Evolutionary conservation across 2,797 vertebrate species (phyloP).

Genomic region (Characodon lateralis): DNA sequence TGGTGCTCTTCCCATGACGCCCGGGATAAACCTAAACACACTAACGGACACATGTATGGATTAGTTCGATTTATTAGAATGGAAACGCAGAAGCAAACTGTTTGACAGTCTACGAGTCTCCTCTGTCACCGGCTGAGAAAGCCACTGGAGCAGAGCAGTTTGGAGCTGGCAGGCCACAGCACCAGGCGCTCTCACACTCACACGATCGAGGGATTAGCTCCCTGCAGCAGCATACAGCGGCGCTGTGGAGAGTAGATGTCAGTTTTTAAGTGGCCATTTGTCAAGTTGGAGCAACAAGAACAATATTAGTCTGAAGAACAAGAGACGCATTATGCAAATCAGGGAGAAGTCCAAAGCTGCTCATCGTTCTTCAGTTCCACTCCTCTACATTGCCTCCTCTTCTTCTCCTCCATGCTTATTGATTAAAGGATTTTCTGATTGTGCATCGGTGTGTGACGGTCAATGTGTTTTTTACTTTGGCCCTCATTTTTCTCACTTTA

Average conservation of each 20-base stretch:
- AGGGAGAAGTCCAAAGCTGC: slow-evolving; percentile 49
- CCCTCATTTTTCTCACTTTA: slow-evolving; percentile 51
- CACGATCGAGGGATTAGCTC: slow-evolving; percentile 64
- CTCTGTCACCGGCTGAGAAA: slow-evolving; percentile 72
- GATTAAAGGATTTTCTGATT: slow-evolving; percentile 62
- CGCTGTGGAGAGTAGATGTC: slow-evolving; percentile 69
- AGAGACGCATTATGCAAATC: slow-evolving; percentile 70
- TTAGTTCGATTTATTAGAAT: slow-evolving; percentile 73
- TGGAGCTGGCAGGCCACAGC: slow-evolving; percentile 66
- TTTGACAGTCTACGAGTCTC: slow-evolving; percentile 71
- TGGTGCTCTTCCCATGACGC: slow-evolving; percentile 46
- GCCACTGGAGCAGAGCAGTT: slow-evolving; percentile 65
- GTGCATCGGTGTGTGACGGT: slow-evolving; percentile 52
- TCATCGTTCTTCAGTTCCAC: slow-evolving; percentile 33
- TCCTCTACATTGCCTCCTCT: slow-evolving; percentile 29
- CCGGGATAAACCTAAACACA: slow-evolving; percentile 31
- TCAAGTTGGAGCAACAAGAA: slow-evolving; percentile 69
- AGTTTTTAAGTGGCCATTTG: slow-evolving; percentile 76
- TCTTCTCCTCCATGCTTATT: slow-evolving; percentile 38
- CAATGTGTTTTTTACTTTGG: slow-evolving; percentile 43
- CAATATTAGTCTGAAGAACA: slow-evolving; percentile 70
- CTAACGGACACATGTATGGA: slow-evolving; percentile 46
- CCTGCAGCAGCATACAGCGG: slow-evolving; percentile 53
- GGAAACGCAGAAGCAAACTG: slow-evolving; percentile 71
- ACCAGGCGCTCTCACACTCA: slow-evolving; percentile 31